A percentile compares a stretch with the other conserved stretches of the same genome.
Conservation (phyloP, 2,888 invertebrate genomes). For the Hemithea aestivaria region DNA sequence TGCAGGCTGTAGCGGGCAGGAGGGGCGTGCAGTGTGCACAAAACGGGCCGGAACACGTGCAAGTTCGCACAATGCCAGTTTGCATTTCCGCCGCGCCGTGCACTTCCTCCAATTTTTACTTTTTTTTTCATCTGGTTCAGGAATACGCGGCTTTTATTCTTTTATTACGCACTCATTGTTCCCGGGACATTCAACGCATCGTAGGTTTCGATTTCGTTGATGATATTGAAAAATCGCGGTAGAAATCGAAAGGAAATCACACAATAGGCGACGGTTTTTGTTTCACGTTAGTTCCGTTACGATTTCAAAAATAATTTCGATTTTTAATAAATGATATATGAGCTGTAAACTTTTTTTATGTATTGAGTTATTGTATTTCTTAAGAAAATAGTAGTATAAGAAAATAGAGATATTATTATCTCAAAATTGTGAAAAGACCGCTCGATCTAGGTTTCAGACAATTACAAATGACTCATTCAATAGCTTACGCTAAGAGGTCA, state of each 20-base stretch:
- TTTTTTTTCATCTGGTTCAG: conserved; percentile 54
- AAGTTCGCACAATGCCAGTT: conserved; percentile 75
- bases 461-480: too few species aligned
- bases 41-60: conserved; percentile 76
- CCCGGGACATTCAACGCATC: conserved; percentile 71
- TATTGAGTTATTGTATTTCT: too few species aligned
- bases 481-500: too few species aligned
- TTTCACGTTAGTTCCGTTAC: conserved; percentile 30
- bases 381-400: too few species aligned
- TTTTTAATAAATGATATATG: too few species aligned
- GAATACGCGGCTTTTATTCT: conserved; percentile 57
- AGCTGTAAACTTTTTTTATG: too few species aligned
- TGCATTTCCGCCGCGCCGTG: conserved; percentile 75
- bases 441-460: too few species aligned
- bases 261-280: conserved; percentile 34
- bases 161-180: conserved; percentile 66
- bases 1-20: conserved; percentile 30
- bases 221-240: conserved; percentile 68
- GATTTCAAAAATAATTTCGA: too few species aligned
- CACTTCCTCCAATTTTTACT: conserved; percentile 77
- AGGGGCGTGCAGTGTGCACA: conserved; percentile 63
- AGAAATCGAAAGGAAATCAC: conserved; percentile 71
- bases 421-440: too few species aligned
- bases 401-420: too few species aligned
- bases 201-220: conserved; percentile 78